Evolutionary conservation across 2,113 vertebrate species (phyloP), one percentile per base, ranked within the genome.

Genomic region (Candoia aspera): DNA sequence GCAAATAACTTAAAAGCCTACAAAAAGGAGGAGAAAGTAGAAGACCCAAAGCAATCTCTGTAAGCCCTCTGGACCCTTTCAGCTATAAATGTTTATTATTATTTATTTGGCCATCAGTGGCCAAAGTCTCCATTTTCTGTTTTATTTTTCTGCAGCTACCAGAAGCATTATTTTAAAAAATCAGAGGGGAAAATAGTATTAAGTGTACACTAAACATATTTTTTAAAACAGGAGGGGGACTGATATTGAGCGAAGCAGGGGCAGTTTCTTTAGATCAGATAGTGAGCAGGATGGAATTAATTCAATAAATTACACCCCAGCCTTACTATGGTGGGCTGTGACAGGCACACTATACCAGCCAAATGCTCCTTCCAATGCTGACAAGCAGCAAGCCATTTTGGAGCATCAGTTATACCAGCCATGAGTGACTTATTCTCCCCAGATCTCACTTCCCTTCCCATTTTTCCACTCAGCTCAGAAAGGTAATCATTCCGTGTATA

Each of bases 1-100:
- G 62, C 90, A 95, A 95, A 91, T 95, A 96, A 96, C 95, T 95
- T 93, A 94, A 96, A 95, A 96, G 92, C 94, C 87, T 84, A 79
- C 55, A n/a, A 90, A 84, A 87, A 90, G 95, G 95, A 11, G 59
- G 86, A 95, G 92, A 87, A 91, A 90, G 57, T 21, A 79, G 62
- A 94, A 86, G 94, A 91, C 93, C 94, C 94, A 96, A 96, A 96
- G 96, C 97, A 95, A 95, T 84, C 87, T 92, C 94, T 97, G 95
- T 96, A 95, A 96, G 90, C 95, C 94, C 96, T 57, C 53, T 84
- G 8, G 85, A 91, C 86, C 88, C 93, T 95, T 95, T 95, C 93
- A 88, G 90, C 93, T 95, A 90, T n/a, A 93, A 60, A 95, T 88
- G 91, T 95, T 95, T 96, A 59, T 94, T 91, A 89, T 84, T 55